A percentile compares a stretch with the other conserved stretches of the same genome.
phyloP scores from a whole-genome alignment of 2,797 vertebrate species.

The Pseudocheirus occidentalis region DNA sequence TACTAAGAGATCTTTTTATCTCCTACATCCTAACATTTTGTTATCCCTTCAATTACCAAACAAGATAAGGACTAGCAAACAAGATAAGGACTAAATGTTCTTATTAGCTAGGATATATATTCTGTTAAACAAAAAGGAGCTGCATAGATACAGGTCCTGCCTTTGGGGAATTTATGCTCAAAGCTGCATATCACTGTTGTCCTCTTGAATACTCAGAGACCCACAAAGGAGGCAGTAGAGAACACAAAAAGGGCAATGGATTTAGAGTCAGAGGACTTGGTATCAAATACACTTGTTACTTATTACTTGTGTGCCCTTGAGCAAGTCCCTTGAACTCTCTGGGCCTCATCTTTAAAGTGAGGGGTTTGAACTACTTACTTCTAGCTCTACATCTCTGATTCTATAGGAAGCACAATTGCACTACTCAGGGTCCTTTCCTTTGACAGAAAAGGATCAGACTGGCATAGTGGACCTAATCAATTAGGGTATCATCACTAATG shows the following conservation, averaged over 20 bases:
- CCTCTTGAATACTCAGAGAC: neutral
- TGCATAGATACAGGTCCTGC: neutral
- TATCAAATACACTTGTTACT: neutral
- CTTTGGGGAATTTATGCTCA: neutral
- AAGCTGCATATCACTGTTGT: neutral
- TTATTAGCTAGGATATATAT: neutral
- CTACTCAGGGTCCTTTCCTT: neutral
- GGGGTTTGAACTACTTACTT: neutral
- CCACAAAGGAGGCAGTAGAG: neutral
- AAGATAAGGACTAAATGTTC: constrained; percentile 4
- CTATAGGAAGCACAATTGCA: neutral
- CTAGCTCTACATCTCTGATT: neutral
- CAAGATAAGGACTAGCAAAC: neutral
- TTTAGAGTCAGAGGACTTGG: neutral
- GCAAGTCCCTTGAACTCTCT: neutral
- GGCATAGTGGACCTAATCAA: neutral
- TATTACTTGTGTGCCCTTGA: neutral
- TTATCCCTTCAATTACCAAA: neutral
- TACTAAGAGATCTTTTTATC: neutral
- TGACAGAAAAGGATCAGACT: neutral
- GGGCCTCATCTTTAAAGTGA: neutral
- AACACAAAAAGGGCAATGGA: neutral
- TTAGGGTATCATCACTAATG: neutral
- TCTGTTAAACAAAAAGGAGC: neutral
- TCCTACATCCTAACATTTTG: neutral